Evolutionary conservation across 2,888 invertebrate genomes (phyloP), one percentile per base, ranked within the genome.

Genomic region (Metalampra italica): DNA sequence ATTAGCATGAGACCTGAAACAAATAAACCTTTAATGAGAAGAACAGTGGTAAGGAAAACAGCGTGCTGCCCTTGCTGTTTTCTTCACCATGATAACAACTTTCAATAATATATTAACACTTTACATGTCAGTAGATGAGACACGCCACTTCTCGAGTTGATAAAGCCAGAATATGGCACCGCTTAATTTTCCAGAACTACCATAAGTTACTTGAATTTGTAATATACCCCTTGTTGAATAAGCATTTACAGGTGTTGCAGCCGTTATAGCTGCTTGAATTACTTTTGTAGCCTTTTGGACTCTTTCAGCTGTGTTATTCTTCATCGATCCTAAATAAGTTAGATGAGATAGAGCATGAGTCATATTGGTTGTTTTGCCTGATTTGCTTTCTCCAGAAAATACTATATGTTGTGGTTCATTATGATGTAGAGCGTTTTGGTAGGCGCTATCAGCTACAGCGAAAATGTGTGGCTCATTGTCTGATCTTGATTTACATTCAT

Each of bases 391-490:
- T 1, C 98, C 98, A 39, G 96, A 93, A 59, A 98, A 92, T 5
- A 98, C 90, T 52, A 98, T 94, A 75, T 96, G 94, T 78, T 98
- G 97, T 1, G 94, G 93, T 60, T 94, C 93, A 60, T 94, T 93
- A 74, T 97, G 95, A 75, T 98, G 98, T 59, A 97, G 82, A 82
- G 96, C 96, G 70, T 97, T 95, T 87, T 97, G 97, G 75, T 95
- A 97, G 34, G 97, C 96, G 53, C 95, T 93, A 71, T 97, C 97
- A 9, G 96, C 97, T 15, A 97, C 94, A 3, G 96, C 92, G 75
- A 94, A 98, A 61, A 97, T 94, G 68, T 98, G 98, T 0, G 98
- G 97, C 36, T 94, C 93, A 74, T 97, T 96, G 72, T 97, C 96
- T 2, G 96, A 96, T 58, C 96, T 92, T 0, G 96, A 95, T 82